Evolutionary conservation across 2,113 vertebrate genomes (phyloP), one percentile per base, ranked within the genome.

Genomic region (Paratilapia polleni): DNA sequence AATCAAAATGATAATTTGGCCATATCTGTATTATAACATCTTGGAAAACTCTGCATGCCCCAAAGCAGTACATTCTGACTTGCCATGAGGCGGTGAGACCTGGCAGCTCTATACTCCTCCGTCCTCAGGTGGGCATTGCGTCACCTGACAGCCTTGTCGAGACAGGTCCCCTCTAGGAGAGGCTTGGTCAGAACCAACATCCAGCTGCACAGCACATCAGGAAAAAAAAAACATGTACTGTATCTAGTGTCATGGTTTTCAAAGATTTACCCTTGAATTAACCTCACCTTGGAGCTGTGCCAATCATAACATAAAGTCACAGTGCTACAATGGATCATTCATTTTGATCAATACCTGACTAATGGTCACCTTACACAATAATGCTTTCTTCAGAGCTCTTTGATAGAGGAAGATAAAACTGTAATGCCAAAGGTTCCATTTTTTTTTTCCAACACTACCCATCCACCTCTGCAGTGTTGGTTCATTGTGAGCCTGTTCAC

Each of bases 111-210:
- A 14, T 54, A 52, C 52, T 73, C 47, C 47, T 73, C 24, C 17
- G 17, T n/a, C 26, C 66, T 52, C 66, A 73, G 43, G 12, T 52
- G 66, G 66, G 43, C 66, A 49, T 54, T 54, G 68, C 47, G 13
- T 87, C 82, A 91, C 43, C 47, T 57, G 68, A 56, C 62, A 19
- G 77, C 76, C 81, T 49, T 83, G 90, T 88, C 80, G 73, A 61
- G 88, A 79, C 88, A 87, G 87, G 85, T 83, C 43, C 59, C 10
- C 20, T 77, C 15, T 66, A 52, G 26, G 49, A 43, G 77, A 83
- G 34, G 12, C 28, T 91, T 61, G 86, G 64, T 81, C 80, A 89
- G 75, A 47, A 73, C 68, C 68, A 47, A 73, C 68, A 22, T 78
- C 11, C 92, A 81, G 83, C 80, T 89, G 84, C 85, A 79, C 43